Evolutionary conservation across 2,797 vertebrate species (phyloP).

Genomic region (Delichon dasypus): DNA sequence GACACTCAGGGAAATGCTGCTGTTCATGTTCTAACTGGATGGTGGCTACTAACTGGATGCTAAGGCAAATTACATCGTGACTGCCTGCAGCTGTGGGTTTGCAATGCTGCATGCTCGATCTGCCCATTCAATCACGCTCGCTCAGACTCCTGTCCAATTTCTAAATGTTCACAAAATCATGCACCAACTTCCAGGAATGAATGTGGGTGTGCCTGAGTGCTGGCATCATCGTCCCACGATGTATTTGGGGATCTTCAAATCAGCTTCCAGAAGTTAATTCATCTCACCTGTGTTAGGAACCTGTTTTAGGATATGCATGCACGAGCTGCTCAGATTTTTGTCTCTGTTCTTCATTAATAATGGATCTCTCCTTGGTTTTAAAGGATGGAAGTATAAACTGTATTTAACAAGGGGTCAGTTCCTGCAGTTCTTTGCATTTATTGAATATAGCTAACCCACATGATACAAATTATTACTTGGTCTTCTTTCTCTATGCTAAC

Average conservation of each 20-base stretch:
- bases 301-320: background rate
- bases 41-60: conserved; percentile 34
- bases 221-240: background rate
- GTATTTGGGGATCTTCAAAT: background rate
- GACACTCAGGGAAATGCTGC: conserved; percentile 1
- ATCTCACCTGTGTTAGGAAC: background rate
- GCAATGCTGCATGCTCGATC: background rate
- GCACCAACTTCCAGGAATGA: background rate
- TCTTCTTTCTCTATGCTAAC: background rate
- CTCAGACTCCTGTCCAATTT: conserved; percentile 20
- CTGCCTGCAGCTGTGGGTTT: conserved; percentile 58
- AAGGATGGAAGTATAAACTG: background rate
- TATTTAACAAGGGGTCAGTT: background rate
- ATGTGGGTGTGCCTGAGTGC: background rate
- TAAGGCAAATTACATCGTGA: background rate
- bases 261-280: background rate
- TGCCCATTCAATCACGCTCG: background rate
- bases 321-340: background rate
- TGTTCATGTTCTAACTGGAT: conserved; percentile 4
- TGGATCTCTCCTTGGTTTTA: background rate
- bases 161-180: background rate
- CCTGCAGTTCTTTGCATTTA: conserved; percentile 4
- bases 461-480: background rate
- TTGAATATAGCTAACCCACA: background rate
- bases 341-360: background rate